phyloP scores from a whole-genome alignment of 2,797 vertebrate genomes.

The Acanthurus tractus region DNA sequence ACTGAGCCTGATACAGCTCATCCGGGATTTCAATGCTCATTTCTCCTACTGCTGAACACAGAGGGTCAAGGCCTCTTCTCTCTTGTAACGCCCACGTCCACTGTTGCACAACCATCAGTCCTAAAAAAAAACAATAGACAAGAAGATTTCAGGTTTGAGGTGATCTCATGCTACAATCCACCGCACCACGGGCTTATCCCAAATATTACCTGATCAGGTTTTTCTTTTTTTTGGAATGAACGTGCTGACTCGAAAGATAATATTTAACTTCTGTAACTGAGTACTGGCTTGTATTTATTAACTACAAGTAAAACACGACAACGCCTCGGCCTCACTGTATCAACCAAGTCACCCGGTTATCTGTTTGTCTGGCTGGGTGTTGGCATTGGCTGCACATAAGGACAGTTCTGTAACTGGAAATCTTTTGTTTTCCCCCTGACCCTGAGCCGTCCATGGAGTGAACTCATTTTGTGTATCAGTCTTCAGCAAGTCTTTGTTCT shows the following conservation, averaged over 20 bases:
- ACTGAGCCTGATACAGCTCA: conserved; percentile 65
- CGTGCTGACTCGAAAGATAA: conserved; percentile 30
- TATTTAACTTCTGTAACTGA: conserved; percentile 41
- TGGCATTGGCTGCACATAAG: conserved; percentile 22
- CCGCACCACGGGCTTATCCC: background rate
- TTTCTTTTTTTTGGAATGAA: background rate
- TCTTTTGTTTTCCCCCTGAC: conserved; percentile 62
- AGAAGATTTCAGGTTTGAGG: conserved; percentile 35
- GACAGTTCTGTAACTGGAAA: conserved; percentile 29
- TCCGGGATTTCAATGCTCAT: conserved; percentile 66
- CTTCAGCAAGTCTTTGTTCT: conserved; percentile 55
- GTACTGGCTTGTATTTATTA: conserved; percentile 43
- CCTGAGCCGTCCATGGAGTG: conserved; percentile 66
- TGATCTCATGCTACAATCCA: conserved; percentile 18
- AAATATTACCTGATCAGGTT: conserved; percentile 29
- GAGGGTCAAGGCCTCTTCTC: conserved; percentile 66
- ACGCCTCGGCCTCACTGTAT: conserved; percentile 2
- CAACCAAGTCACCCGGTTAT: conserved; percentile 42
- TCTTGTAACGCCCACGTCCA: conserved; percentile 60
- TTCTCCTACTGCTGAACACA: conserved; percentile 57
- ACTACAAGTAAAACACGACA: conserved; percentile 7
- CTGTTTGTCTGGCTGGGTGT: conserved; percentile 32
- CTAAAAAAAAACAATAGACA: conserved; percentile 45
- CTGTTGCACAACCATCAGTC: conserved; percentile 68
- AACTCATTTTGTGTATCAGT: conserved; percentile 40